Percentiles rank a stretch among this genome's conserved stretches.
Evolutionary conservation across 2,797 vertebrate genomes (phyloP).

Genomic region (Xiphophorus birchmanni): DNA sequence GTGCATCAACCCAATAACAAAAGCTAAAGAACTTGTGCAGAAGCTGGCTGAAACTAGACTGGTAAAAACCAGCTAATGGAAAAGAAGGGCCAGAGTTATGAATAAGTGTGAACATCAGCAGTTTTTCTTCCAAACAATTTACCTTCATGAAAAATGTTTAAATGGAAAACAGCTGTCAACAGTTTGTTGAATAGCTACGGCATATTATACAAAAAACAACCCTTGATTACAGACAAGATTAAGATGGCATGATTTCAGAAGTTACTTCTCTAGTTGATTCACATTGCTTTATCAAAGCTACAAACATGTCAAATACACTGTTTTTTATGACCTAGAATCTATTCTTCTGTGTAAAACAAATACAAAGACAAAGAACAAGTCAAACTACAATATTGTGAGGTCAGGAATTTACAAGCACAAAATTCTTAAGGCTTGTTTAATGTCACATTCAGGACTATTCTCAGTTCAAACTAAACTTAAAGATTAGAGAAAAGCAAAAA

Average conservation of each 20-base stretch:
- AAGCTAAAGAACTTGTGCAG: neutral
- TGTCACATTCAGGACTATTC: slow-evolving; percentile 20
- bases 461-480: slow-evolving; percentile 4
- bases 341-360: slow-evolving; percentile 9
- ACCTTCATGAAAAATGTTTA: neutral
- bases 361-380: slow-evolving; percentile 10
- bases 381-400: neutral
- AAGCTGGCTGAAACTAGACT: neutral
- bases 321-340: neutral
- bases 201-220: neutral
- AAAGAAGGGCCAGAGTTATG: no score
- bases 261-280: neutral
- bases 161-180: neutral
- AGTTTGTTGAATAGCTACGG: neutral
- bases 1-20: neutral
- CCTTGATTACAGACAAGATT: neutral
- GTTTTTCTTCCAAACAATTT: neutral
- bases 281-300: neutral
- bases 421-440: slow-evolving; percentile 9
- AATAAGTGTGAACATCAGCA: neutral
- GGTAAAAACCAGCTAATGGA: neutral
- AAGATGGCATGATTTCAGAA: neutral
- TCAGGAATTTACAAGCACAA: neutral
- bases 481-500: slow-evolving; percentile 12
- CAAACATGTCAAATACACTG: neutral